Percentiles rank a stretch among this genome's conserved stretches.
Evolutionary conservation across 2,113 vertebrate genomes (phyloP).

Genomic region (Cettia cetti): DNA sequence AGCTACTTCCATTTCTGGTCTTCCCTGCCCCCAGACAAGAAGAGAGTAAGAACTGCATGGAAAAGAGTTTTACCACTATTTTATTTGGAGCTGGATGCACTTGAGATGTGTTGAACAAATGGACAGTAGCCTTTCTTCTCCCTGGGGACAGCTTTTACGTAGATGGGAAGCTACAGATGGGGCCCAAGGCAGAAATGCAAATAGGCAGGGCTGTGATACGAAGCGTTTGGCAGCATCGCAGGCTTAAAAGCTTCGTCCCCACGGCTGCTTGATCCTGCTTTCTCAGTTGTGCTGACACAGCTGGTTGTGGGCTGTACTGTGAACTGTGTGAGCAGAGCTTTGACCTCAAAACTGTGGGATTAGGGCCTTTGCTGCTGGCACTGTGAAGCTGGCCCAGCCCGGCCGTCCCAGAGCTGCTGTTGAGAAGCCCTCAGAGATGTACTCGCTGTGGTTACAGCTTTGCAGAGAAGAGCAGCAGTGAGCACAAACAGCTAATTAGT

Average conservation of each 20-base stretch:
- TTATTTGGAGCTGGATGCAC: background rate
- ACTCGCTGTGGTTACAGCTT: background rate
- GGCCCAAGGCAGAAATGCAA: conserved; percentile 58
- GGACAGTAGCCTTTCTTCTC: conserved; percentile 49
- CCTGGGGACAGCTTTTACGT: conserved; percentile 9
- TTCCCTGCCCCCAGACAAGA: background rate
- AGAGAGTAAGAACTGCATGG: background rate
- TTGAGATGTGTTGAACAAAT: conserved; percentile 31
- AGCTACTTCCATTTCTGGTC: background rate
- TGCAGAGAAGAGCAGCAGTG: background rate
- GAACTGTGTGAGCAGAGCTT: background rate
- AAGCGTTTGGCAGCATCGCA: conserved; percentile 37
- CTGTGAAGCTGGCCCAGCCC: background rate
- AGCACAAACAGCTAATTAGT: background rate
- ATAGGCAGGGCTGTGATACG: conserved; percentile 47
- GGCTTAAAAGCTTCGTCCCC: conserved; percentile 46
- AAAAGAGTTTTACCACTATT: conserved; percentile 15
- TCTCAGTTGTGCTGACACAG: conserved; percentile 56
- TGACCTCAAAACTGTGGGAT: conserved; percentile 39
- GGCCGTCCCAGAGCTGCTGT: background rate
- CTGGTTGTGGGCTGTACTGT: conserved; percentile 43
- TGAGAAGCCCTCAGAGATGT: background rate
- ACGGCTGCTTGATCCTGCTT: conserved; percentile 44
- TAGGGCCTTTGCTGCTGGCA: conserved; percentile 1
- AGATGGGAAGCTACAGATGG: conserved; percentile 60